Evolutionary conservation across 2,797 vertebrate genomes (phyloP).

Genomic region (Tenualosa ilisha): DNA sequence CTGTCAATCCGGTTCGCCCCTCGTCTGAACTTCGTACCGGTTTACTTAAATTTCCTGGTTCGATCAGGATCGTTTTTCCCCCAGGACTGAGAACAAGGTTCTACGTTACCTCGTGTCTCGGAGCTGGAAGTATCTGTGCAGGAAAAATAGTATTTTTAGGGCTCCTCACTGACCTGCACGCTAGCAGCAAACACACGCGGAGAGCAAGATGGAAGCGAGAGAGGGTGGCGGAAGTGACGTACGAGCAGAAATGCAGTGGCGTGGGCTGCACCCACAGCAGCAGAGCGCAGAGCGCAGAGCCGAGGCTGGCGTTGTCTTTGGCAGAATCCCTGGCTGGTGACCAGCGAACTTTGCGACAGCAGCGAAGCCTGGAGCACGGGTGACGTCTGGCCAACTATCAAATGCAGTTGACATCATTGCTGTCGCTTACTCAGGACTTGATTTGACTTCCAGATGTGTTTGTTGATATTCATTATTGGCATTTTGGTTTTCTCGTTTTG

Average conservation of each 20-base stretch:
- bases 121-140: conserved; percentile 58
- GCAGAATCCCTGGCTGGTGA: no score
- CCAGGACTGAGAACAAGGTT: conserved; percentile 1
- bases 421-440: neutral
- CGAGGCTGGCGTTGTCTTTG: no score
- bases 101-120: conserved; percentile 66
- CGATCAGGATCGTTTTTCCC: neutral
- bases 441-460: no score
- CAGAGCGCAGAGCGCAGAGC: no score
- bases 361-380: no score
- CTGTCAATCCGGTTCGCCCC: conserved; percentile 35
- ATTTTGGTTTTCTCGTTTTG: no score
- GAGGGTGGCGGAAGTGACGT: conserved; percentile 76
- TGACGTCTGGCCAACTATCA: no score
- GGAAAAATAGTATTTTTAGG: conserved; percentile 67
- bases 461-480: neutral
- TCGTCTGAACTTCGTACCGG: neutral
- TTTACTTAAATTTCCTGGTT: conserved; percentile 10
- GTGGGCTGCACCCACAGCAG: neutral
- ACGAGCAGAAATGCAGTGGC: conserved; percentile 30
- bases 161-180: conserved; percentile 78
- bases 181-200: conserved; percentile 79
- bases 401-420: no score
- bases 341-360: no score
- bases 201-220: conserved; percentile 79